Conservation (phyloP, 2,888 invertebrate species). For the Callyntrura sp. region DNA sequence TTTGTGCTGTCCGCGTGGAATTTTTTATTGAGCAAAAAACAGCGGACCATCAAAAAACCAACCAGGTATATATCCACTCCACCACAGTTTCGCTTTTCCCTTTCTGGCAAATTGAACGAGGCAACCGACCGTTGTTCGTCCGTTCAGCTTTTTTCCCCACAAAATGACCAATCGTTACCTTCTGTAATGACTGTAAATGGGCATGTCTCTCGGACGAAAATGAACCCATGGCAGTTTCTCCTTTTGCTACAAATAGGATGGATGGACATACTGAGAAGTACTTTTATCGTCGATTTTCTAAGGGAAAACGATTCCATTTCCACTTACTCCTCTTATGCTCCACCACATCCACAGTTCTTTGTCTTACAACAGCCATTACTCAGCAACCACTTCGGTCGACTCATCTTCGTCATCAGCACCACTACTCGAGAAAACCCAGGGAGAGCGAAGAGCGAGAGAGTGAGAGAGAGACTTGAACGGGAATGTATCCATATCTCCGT, state of each 20-base stretch:
- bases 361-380: not conserved
- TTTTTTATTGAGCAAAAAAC: slow-evolving; percentile 7
- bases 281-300: not conserved
- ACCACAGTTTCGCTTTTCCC: too few relatives aligned
- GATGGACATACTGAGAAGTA: not conserved
- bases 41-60: not conserved
- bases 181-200: slow-evolving; percentile 15
- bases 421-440: slow-evolving; percentile 10
- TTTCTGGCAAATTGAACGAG: not conserved
- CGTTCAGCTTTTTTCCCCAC: not conserved
- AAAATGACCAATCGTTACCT: slow-evolving; percentile 30
- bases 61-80: slow-evolving; percentile 8
- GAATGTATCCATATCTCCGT: slow-evolving; percentile 1
- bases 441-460: too few relatives aligned
- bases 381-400: not conserved
- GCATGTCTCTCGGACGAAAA: not conserved
- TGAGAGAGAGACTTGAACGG: not conserved
- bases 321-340: not conserved
- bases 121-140: not conserved
- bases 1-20: too few relatives aligned
- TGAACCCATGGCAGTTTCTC: not conserved
- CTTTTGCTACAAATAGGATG: too few relatives aligned
- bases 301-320: slow-evolving; percentile 11
- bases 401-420: not conserved
- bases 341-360: too few relatives aligned